phyloP scores from a whole-genome alignment of 2,888 invertebrate genomes.

The Deroplatys truncata region DNA sequence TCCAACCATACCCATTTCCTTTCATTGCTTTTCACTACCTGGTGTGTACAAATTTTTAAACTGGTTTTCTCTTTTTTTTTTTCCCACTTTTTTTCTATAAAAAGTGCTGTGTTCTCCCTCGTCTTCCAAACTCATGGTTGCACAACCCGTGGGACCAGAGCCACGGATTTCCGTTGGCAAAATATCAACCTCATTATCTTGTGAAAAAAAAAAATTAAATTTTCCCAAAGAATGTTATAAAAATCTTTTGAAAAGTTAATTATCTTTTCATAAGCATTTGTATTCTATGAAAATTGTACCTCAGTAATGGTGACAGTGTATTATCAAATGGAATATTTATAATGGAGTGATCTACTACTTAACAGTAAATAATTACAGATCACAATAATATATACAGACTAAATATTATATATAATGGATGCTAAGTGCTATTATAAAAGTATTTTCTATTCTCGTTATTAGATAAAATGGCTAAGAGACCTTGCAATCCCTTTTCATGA shows the following conservation, averaged over 20 bases:
- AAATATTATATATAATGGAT: slow-evolving; percentile 10
- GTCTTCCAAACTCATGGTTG: slow-evolving; percentile 22
- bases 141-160: slow-evolving; percentile 18
- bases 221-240: background rate
- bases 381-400: slow-evolving; percentile 7
- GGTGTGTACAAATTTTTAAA: slow-evolving; percentile 20
- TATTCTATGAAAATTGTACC: slow-evolving; percentile 17
- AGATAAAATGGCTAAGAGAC: background rate
- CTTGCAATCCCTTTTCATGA: background rate
- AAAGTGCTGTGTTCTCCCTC: slow-evolving; percentile 24
- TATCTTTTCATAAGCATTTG: slow-evolving; percentile 7
- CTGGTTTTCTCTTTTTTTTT: background rate
- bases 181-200: slow-evolving; percentile 15
- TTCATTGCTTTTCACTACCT: slow-evolving; percentile 14
- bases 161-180: slow-evolving; percentile 11
- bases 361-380: slow-evolving; percentile 14
- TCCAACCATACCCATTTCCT: background rate
- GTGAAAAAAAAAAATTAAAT: background rate
- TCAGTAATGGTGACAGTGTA: slow-evolving; percentile 1
- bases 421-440: slow-evolving; percentile 14
- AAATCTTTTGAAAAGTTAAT: background rate
- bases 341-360: slow-evolving; percentile 1
- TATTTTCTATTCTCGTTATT: slow-evolving; percentile 15
- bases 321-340: slow-evolving; percentile 4
- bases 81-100: background rate